Percentiles rank a stretch among this genome's conserved stretches.
phyloP scores from a whole-genome alignment of 1,140 invertebrate species.

The Zaprionus camerounensis region DNA sequence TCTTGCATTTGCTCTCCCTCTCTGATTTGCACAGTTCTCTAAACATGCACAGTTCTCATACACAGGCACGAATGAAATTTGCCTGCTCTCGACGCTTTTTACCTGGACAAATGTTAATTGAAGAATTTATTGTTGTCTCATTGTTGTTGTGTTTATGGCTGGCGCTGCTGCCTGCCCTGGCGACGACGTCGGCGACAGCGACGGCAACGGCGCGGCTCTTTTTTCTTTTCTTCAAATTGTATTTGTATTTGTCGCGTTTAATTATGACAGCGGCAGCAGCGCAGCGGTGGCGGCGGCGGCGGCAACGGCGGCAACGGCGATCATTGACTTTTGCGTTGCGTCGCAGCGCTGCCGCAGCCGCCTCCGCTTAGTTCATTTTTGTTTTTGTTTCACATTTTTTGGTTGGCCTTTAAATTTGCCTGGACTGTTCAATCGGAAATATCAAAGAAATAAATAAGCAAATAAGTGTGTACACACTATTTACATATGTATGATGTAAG shows the following conservation, averaged over 20 bases:
- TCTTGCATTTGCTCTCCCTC: constrained; percentile 13
- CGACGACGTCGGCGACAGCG: constrained; percentile 36
- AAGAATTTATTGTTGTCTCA: constrained; percentile 81
- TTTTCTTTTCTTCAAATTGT: constrained; percentile 76
- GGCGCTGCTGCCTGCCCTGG: constrained; percentile 46
- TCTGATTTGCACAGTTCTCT: constrained; percentile 26
- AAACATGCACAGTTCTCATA: constrained; percentile 25
- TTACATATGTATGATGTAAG: not conserved
- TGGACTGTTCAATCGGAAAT: constrained; percentile 27
- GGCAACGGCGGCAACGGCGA: constrained; percentile 41
- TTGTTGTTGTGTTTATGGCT: constrained; percentile 75
- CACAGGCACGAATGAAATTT: constrained; percentile 26
- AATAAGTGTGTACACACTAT: not conserved
- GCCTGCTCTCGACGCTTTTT: constrained; percentile 57
- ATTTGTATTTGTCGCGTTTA: constrained; percentile 82
- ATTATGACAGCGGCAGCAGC: constrained; percentile 66
- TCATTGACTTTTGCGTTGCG: constrained; percentile 69
- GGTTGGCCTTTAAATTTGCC: constrained; percentile 52
- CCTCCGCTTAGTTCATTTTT: constrained; percentile 41
- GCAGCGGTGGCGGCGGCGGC: constrained; percentile 33
- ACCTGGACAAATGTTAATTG: constrained; percentile 82
- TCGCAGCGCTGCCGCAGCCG: constrained; percentile 37
- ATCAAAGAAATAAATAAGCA: constrained; percentile 5
- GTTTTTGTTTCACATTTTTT: constrained; percentile 44
- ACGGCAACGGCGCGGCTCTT: constrained; percentile 42